Evolutionary conservation across 1,140 invertebrate genomes (phyloP), one percentile per base, ranked within the genome.

Genomic region (Calliopsis andreniformis): DNA sequence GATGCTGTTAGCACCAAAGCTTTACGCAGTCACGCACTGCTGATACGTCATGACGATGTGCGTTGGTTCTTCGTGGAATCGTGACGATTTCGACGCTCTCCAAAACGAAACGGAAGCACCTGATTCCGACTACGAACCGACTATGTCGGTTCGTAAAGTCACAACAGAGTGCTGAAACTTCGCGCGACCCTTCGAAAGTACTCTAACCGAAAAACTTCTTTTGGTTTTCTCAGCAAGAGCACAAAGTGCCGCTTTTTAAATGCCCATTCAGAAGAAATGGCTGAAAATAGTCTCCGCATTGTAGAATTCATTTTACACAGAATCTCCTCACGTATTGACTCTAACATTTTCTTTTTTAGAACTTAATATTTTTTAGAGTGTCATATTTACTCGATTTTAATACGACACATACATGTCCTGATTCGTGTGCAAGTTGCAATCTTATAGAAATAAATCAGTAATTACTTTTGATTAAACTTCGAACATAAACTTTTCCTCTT

Each of bases 11-110:
- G 87, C 87, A 64, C 55, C 63, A 66, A 30, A 16, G 69, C 20
- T 90, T 91, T 89, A 85, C 85, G 83, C 84, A 86, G 87, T 88
- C 87, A 88, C 89, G 88, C 86, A 83, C 78, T 85, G 82, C 80
- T 87, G 84, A 79, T 69, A 82, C 67, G 66, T 58, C 69, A 53
- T 56, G 69, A 73, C 75, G 62, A 10, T 23, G 28, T 23, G 51
- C 18, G 23, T 28, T 61, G 39, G 35, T 42, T 67, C 16, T 75
- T 78, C 76, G 76, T 12, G 39, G 75, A 71, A 77, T 59, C 45
- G 66, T 25, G 43, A 64, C 70, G 39, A 42, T 39, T 42, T 47
- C 67, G 53, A 64, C 64, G 45, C 64, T 45, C 25, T 16, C 45
- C 47, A 51, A 32, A 56, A 64, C 76, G 53, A 39, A 43, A 78